Base-by-base conservation (phyloP, 2,797 vertebrate genomes). In the Chiroxiphia lanceolata region DNA sequence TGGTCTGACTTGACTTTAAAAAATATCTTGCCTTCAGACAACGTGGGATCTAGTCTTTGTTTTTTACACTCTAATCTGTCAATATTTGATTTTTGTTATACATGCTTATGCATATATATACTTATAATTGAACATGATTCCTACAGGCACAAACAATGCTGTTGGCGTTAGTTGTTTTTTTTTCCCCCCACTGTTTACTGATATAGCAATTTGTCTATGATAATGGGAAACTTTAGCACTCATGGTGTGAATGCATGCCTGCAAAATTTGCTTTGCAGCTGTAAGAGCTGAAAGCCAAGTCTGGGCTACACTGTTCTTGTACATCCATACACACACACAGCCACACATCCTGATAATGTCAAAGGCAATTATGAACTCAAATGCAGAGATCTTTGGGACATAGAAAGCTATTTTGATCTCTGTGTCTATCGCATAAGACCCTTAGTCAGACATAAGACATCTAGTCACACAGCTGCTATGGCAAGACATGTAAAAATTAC, bases 271-370 rank as follows among this genome's bases (percentile, higher is more conserved):
- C 34, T 81, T 88, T 86, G 71, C 34, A 48, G 21, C 6, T 38
- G 4, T 61, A 60, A 93, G 27, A 54, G 47, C 21, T 81, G 26
- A 93, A 91, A 93, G 45, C 9, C 36, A 68, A 23, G 64, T 83
- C 59, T 71, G 34, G 5, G 33, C n/a, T 79, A 22, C 21, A 4
- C 13, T 75, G 38, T 26, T 21, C 31, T 65, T 71, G 13, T 63
- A 42, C 20, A 25, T 1, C 1, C 10, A 26, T 2, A 3, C 15
- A 34, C 23, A 26, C 21, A 60, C 14, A 70, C 4, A 51, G 1
- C 57, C 5, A 21, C 21, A 64, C 4, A 45, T 17, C 44, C 40
- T 68, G 38, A n/a, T 44, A 42, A 70, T 42, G 16, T 18, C 61
- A 83, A 86, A 86, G 31, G 44, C 33, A 76, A 69, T 59, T 63